phyloP scores from a whole-genome alignment of 2,797 vertebrate genomes.

The Schizopygopsis pylzovi region DNA sequence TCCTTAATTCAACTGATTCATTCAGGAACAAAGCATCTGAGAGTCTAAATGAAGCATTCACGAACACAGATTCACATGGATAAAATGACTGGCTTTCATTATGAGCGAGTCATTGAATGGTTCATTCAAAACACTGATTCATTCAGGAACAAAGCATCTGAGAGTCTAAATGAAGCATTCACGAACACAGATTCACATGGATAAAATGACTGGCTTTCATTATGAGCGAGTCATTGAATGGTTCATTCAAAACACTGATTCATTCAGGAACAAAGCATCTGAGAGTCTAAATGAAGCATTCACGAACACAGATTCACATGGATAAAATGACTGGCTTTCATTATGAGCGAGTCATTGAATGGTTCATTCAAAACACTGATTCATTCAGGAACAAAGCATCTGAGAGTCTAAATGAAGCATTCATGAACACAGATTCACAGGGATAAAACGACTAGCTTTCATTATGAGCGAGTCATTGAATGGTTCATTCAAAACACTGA shows the following conservation, averaged over 20 bases:
- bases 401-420: background rate
- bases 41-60: background rate
- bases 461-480: background rate
- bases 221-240: background rate
- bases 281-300: background rate
- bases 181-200: too few species aligned
- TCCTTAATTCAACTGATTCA: background rate
- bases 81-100: background rate
- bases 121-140: background rate
- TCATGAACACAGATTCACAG: too few species aligned
- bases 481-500: background rate
- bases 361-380: background rate
- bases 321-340: background rate
- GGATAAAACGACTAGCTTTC: background rate
- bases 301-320: background rate
- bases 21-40: background rate
- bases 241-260: background rate
- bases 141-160: too few species aligned
- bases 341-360: background rate
- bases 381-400: background rate
- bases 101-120: background rate
- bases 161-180: too few species aligned
- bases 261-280: background rate
- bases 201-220: background rate
- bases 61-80: fast-evolving